Evolutionary conservation across 1,140 invertebrate genomes (phyloP), one percentile per base, ranked within the genome.

Genomic region (Rhyacophila brunnea): DNA sequence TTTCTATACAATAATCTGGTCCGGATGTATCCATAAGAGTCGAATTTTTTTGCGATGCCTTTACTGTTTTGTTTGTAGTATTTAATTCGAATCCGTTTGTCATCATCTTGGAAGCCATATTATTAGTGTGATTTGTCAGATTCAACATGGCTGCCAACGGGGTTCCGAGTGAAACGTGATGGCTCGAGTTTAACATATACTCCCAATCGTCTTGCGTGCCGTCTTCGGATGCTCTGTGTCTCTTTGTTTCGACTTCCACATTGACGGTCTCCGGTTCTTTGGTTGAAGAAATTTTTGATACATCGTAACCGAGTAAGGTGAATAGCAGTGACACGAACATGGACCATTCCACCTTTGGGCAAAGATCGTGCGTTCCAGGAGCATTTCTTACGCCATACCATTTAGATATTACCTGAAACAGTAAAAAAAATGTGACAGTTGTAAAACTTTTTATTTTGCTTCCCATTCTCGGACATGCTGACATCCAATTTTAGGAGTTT

Each of bases 331-430:
- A 71, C 1, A 85, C 81, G 72, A 97, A 96, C 64, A 92, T 81
- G 4, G 83, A 79, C 91, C 93, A 94, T 74, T 96, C 93, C 61
- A 89, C 84, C 62, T 84, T 80, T 0, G 84, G 83, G 28, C 86
- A 87, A 42, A 91, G 81, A 65, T 93, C 87, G 64, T 88, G 83
- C 0, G 89, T 87, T 0, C 93, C 93, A 0, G 92, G 91, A 3
- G 91, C 88, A 81, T 96, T 96, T 44, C 92, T 78, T 1, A 85
- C 82, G 0, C 88, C 85, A 69, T 95, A 96, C 93, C 93, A 96
- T 69, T 87, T 88, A 32, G 88, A 84, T 42, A 93, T 79, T 0
- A 95, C 75, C 67, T 79, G 60, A 42, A 61, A 67, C n/a, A 51
- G 14, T 6, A 48, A n/a, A n/a, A n/a, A n/a, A n/a, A n/a, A n/a